phyloP scores from a whole-genome alignment of 2,113 vertebrate species.

The Mellivora capensis region DNA sequence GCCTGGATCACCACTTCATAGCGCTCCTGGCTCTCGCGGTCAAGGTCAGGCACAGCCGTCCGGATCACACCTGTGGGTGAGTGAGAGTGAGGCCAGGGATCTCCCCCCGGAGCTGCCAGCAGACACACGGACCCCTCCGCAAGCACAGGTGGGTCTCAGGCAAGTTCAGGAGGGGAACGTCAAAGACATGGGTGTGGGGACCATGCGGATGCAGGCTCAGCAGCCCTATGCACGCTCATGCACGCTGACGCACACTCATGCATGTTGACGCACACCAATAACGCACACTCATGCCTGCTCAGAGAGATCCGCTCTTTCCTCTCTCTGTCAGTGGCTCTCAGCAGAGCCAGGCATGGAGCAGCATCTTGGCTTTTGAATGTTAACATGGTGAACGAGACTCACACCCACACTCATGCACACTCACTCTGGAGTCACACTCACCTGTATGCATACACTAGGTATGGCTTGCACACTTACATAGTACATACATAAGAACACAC shows the following conservation, averaged over 20 bases:
- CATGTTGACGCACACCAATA: not conserved
- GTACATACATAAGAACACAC: not conserved
- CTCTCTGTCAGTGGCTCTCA: not conserved
- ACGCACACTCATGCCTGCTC: not conserved
- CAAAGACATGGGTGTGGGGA: too few relatives aligned
- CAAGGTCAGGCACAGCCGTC: constrained; percentile 95
- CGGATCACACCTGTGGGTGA: constrained; percentile 91
- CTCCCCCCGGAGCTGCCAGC: not conserved
- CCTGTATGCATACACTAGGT: not conserved
- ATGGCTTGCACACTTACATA: rapidly evolving
- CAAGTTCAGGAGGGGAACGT: not conserved
- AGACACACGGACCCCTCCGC: rapidly evolving
- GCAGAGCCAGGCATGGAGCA: not conserved
- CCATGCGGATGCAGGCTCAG: rapidly evolving
- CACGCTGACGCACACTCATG: rapidly evolving
- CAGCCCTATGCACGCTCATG: too few relatives aligned
- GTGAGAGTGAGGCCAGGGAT: not conserved
- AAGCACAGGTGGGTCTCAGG: not conserved
- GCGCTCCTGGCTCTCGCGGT: constrained; percentile 96
- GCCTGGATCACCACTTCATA: constrained; percentile 98
- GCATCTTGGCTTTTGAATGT: too few relatives aligned
- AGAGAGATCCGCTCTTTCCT: not conserved
- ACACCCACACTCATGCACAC: too few relatives aligned
- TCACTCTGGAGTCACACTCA: not conserved
- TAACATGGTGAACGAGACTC: not conserved